Base-by-base conservation (phyloP, 2,888 invertebrate genomes). In the Desoria tigrina region DNA sequence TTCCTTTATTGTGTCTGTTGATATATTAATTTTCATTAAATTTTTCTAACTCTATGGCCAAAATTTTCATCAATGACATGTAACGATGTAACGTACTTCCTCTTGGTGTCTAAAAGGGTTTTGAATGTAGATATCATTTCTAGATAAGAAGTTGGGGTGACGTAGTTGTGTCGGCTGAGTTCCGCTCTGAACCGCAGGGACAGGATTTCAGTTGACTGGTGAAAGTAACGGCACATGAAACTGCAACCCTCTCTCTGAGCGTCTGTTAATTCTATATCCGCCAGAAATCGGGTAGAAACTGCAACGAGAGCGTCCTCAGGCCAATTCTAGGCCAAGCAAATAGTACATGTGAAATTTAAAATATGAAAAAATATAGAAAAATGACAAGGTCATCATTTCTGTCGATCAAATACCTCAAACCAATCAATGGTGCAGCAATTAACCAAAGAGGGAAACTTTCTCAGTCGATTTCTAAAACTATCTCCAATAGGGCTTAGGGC, bases 391-490 rank as follows among this genome's bases (percentile, higher is more conserved):
- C 6, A 7, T 45, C 59, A 93, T 80, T 95, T n/a, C n/a, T n/a
- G n/a, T n/a, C n/a, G n/a, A n/a, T n/a, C n/a, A n/a, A n/a, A n/a
- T n/a, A n/a, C n/a, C n/a, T n/a, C n/a, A n/a, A n/a, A 92, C 95
- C 95, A 95, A 80, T 95, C 94, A 70, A 95, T 94, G 1, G 94
- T 95, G 78, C 95, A 95, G 79, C 94, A 95, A 79, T 94, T 96
- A 65, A 95, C 92, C 23, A 96, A 85, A 0, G 94, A 88, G 0
- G 95, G 95, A 79, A 95, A 96, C 80, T 93, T 94, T 61, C 94
- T 84, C 32, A 95, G 87, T 62, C 91, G 84, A 75, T 87, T 88
- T 57, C 92, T 84, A 78, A 95, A 87, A 4, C 88, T 87, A 49
- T 91, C 90, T 3, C 94, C 94, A 72, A 93, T 94, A 0, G 89